Conservation (phyloP, 2,797 vertebrate species). For the Erethizon dorsatum region DNA sequence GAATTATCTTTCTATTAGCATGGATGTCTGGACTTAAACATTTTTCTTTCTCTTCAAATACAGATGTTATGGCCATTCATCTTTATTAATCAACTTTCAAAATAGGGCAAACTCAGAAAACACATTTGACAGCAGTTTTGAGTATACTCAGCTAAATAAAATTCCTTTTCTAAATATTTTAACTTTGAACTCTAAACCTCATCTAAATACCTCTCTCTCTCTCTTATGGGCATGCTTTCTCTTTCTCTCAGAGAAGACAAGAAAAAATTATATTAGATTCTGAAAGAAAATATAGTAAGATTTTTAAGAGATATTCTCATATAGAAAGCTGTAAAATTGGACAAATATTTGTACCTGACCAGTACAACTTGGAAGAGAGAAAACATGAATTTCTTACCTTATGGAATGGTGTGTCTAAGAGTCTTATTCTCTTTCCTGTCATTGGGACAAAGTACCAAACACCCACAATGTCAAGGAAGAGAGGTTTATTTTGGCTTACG, state of each 20-base stretch:
- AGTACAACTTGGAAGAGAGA: conserved; percentile 38
- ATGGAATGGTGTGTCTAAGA: background rate
- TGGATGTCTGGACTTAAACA: background rate
- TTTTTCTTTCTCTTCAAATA: conserved; percentile 43
- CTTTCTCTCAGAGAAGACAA: conserved; percentile 5
- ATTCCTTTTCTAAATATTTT: conserved; percentile 9
- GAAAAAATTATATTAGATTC: background rate
- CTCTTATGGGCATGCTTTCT: background rate
- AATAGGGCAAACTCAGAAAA: conserved; percentile 64
- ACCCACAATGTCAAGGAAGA: background rate
- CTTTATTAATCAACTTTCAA: conserved; percentile 65
- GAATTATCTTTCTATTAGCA: conserved; percentile 41
- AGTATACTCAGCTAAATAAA: conserved; percentile 36
- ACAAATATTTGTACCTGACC: background rate
- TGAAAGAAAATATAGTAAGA: conserved; percentile 42
- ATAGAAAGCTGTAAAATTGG: conserved; percentile 22
- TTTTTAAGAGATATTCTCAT: conserved; percentile 40
- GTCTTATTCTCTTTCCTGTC: background rate
- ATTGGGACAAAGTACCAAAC: background rate
- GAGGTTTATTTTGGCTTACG: background rate
- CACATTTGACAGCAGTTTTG: conserved; percentile 46
- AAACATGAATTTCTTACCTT: conserved; percentile 20
- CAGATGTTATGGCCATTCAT: conserved; percentile 43
- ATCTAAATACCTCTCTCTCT: conserved; percentile 32
- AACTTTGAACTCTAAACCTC: conserved; percentile 49